Evolutionary conservation across 2,797 vertebrate species (phyloP), one percentile per base, ranked within the genome.

Genomic region (Pelochelys cantorii): DNA sequence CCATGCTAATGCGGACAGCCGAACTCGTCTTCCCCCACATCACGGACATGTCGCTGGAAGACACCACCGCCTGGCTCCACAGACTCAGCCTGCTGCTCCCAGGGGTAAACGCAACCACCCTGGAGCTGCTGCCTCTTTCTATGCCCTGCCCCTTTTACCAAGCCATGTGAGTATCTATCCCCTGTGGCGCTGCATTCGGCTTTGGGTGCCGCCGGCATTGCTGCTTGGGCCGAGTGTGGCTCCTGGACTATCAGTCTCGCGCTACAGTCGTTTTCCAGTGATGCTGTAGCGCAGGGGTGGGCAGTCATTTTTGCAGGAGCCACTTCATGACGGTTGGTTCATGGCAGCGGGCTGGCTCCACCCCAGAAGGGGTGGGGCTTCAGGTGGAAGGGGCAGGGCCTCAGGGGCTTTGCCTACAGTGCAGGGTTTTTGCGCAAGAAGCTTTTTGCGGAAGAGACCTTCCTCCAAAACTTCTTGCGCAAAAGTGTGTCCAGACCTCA

Each of bases 81-180:
- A 86, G 25, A 31, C 89, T 96, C n/a, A 15, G 2, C 2, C 5
- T 87, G 14, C 92, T 97, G 48, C 87, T 97, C 17, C 88, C 92
- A 1, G 13, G 62, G 0, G 34, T 97, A 22, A 97, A 95, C 2
- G 9, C 9, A 1, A 95, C 94, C 0, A 74, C 78, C 7, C 71
- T 97, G 79, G 87, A 94, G 53, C 71, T 94, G 84, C 29, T 92
- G 8, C 75, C 94, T 15, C 75, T 34, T 57, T 53, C n/a, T 25
- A 42, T 52, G 37, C 68, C 78, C 0, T 94, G 95, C 42, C 80
- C 37, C 0, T 55, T 83, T 74, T 95, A 68, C 79, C 93, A 94
- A 37, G 11, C 60, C 18, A 2, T 96, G 95, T 93, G 88, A 95
- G 94, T 92, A 78, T 3, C n/a, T 9, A 10, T 48, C 42, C 42